Evolutionary conservation across 1,140 invertebrate species (phyloP).

Genomic region (Lanistes nyassanus): DNA sequence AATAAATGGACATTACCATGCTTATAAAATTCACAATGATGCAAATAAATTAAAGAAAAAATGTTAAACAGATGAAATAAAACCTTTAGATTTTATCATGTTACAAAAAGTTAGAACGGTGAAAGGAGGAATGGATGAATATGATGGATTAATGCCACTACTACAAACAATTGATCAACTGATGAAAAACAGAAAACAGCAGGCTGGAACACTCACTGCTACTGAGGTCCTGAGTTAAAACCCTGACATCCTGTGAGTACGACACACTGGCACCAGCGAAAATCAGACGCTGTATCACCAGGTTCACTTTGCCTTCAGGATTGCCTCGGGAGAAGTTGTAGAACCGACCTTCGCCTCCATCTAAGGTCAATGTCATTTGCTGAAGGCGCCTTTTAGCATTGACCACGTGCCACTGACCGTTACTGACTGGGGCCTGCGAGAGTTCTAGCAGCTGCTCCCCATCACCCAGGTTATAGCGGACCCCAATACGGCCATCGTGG

Average conservation of each 20-base stretch:
- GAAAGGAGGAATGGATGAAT: too few relatives aligned
- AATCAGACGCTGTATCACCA: conserved; percentile 20
- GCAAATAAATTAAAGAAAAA: too few relatives aligned
- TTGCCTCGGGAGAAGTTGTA: conserved; percentile 84
- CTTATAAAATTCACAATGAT: too few relatives aligned
- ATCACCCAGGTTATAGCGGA: conserved; percentile 88
- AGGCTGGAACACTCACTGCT: conserved; percentile 11
- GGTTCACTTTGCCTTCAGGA: conserved; percentile 15
- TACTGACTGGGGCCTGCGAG: conserved; percentile 87
- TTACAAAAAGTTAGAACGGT: too few relatives aligned
- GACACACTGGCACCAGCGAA: conserved; percentile 26
- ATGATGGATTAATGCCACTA: too few relatives aligned
- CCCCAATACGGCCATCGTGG: conserved; percentile 82
- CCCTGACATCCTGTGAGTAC: conserved; percentile 18
- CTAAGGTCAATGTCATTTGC: conserved; percentile 91
- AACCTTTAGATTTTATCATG: too few relatives aligned
- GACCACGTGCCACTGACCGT: conserved; percentile 97
- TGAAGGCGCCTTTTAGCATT: conserved; percentile 83
- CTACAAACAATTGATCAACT: too few relatives aligned
- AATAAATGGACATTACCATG: too few relatives aligned
- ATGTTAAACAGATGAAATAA: too few relatives aligned
- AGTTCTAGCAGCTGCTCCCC: conserved; percentile 87
- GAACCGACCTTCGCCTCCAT: conserved; percentile 92
- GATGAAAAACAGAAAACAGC: neutral
- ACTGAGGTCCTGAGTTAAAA: conserved; percentile 12